Evolutionary conservation across 1,140 invertebrate genomes (phyloP).

Genomic region (Calliphora vicina): DNA sequence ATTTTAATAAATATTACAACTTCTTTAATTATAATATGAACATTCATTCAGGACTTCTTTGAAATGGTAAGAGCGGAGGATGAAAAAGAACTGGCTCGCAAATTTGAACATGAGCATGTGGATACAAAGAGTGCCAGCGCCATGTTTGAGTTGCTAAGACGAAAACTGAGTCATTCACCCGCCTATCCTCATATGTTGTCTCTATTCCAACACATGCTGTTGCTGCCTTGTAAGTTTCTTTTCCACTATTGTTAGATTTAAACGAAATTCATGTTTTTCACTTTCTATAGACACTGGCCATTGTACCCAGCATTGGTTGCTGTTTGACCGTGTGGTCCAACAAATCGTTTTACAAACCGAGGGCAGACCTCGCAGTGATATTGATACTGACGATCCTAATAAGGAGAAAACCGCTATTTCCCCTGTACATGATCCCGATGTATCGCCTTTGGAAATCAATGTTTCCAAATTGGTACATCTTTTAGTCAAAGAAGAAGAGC

Average conservation of each 20-base stretch:
- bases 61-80: slow-evolving; percentile 98
- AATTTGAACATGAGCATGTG: slow-evolving; percentile 91
- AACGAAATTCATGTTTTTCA: not conserved
- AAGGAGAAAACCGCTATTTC: slow-evolving; percentile 45
- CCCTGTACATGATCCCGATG: slow-evolving; percentile 77
- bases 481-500: slow-evolving; percentile 92
- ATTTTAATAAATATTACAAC: not conserved
- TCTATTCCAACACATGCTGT: slow-evolving; percentile 87
- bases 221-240: slow-evolving; percentile 83
- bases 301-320: slow-evolving; percentile 89
- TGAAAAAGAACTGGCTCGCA: slow-evolving; percentile 90
- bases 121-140: slow-evolving; percentile 92
- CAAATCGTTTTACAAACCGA: slow-evolving; percentile 90
- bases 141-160: slow-evolving; percentile 93
- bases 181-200: slow-evolving; percentile 94
- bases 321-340: slow-evolving; percentile 95
- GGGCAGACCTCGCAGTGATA: slow-evolving; percentile 60
- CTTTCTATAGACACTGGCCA: slow-evolving; percentile 75
- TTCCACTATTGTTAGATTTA: not conserved
- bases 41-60: slow-evolving; percentile 83
- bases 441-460: slow-evolving; percentile 86
- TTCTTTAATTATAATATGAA: not conserved
- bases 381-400: slow-evolving; percentile 53
- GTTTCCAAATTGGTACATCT: slow-evolving; percentile 90
- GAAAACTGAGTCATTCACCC: slow-evolving; percentile 90